Base-by-base conservation (phyloP, 2,888 invertebrate genomes). In the Pedicia rivosa region DNA sequence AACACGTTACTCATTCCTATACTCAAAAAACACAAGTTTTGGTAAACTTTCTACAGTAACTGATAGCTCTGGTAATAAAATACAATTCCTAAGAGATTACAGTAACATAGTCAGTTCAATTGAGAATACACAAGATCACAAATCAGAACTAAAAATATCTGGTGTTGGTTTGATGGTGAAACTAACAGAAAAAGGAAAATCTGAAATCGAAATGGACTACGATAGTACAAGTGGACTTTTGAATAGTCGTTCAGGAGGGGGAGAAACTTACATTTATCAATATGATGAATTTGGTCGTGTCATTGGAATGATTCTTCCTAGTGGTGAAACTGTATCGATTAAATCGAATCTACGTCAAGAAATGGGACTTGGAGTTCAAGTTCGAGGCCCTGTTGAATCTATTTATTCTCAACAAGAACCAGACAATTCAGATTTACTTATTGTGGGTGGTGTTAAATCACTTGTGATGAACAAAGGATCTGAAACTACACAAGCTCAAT, bases 11-110 rank as follows among this genome's bases (percentile, higher is more conserved):
- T 86, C 90, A 33, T 97, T 97, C 67, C 70, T 92, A 16, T 97
- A 97, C 66, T 92, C 90, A 33, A 95, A 95, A 54, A 92, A 91
- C 55, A 91, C 91, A 6, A 90, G 88, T 54, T 92, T 91, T 50
- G 94, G 95, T 1, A 87, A 88, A 53, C 64, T 97, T 37, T 86
- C 86, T 1, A 87, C 87, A 2, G 91, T 97, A 3, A 90, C 87
- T 2, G 94, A 94, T 60, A 84, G 87, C 40, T 87, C 90, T 4
- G 91, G 91, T 45, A 82, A 91, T 55, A 86, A 87, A 64, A 81
- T 97, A 49, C 82, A 87, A 53, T 80, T 94, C 55, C 64, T 88
- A 36, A 69, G 94, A 46, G 92, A 94, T 60, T 92, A 91, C 56
- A 86, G 83, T 54, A 84, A 86, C 50, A 79, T 84, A 40, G 94